A percentile compares a stretch with the other conserved stretches of the same genome.
Evolutionary conservation across 2,113 vertebrate species (phyloP).

Genomic region (Arvicanthis niloticus): DNA sequence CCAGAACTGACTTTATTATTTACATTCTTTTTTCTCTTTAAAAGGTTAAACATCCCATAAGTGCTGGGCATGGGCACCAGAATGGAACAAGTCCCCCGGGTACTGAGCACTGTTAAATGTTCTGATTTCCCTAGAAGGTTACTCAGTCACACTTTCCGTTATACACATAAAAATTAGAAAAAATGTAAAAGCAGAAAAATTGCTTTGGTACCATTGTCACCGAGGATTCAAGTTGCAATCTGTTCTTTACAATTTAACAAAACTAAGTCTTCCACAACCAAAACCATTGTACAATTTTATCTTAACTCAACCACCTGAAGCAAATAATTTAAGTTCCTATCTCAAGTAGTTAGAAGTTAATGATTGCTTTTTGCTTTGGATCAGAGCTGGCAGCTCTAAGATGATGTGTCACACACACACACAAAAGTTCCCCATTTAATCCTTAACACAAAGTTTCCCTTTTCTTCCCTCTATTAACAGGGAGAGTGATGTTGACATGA

Average conservation of each 20-base stretch:
- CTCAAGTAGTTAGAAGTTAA: constrained; percentile 77
- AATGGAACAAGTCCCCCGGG: neutral
- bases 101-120: constrained; percentile 7
- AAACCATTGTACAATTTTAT: constrained; percentile 51
- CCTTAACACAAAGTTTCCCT: constrained; percentile 73
- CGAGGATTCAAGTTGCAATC: neutral
- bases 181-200: constrained; percentile 30
- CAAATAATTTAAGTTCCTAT: constrained; percentile 76
- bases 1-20: constrained; percentile 35
- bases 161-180: neutral
- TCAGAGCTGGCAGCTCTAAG: constrained; percentile 74
- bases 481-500: constrained; percentile 80
- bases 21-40: neutral
- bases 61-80: neutral
- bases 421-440: no score
- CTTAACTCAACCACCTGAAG: constrained; percentile 58
- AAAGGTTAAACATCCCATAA: neutral
- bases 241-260: constrained; percentile 47
- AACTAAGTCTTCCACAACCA: constrained; percentile 3
- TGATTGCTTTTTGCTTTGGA: constrained; percentile 50
- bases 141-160: neutral
- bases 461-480: constrained; percentile 69
- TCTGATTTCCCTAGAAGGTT: neutral
- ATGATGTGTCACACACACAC: neutral
- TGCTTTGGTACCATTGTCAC: neutral